Conservation (phyloP, 2,113 vertebrate species). For the Anhinga anhinga region DNA sequence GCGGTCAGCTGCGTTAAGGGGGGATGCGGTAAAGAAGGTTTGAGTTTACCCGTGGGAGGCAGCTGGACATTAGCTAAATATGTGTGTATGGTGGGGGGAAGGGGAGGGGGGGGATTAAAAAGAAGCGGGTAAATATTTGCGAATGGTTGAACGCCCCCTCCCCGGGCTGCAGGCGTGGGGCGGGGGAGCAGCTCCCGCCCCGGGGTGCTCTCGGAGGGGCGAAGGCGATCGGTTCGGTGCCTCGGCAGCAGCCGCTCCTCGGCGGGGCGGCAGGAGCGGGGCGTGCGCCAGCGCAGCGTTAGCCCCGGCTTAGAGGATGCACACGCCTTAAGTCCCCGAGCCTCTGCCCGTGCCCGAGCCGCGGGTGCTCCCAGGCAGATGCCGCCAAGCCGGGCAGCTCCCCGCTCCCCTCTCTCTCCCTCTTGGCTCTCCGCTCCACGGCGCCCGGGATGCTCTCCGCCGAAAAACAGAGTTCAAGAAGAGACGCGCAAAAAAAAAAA, state of each 20-base stretch:
- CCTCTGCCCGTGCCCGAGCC: not conserved
- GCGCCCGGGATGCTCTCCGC: not conserved
- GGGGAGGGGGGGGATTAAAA: too few relatives aligned
- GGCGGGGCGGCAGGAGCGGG: not conserved
- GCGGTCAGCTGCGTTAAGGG: not conserved
- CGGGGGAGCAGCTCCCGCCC: not conserved
- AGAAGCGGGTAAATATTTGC: not conserved
- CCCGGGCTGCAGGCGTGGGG: not conserved
- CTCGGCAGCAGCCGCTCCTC: not conserved
- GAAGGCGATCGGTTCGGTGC: not conserved
- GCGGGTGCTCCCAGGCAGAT: not conserved
- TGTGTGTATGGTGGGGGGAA: too few relatives aligned
- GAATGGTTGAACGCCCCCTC: not conserved
- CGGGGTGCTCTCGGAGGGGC: not conserved
- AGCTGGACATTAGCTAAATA: not conserved
- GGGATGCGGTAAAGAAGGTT: not conserved
- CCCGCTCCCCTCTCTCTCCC: not conserved
- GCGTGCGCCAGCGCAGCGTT: not conserved
- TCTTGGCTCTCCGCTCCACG: not conserved
- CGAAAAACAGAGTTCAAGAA: not conserved
- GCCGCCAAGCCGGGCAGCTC: not conserved
- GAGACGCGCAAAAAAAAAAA: not conserved
- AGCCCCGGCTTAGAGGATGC: not conserved
- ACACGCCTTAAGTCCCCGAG: not conserved
- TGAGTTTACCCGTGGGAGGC: not conserved